Base-by-base conservation (phyloP, 2,888 invertebrate species). In the Creontiades dilutus region DNA sequence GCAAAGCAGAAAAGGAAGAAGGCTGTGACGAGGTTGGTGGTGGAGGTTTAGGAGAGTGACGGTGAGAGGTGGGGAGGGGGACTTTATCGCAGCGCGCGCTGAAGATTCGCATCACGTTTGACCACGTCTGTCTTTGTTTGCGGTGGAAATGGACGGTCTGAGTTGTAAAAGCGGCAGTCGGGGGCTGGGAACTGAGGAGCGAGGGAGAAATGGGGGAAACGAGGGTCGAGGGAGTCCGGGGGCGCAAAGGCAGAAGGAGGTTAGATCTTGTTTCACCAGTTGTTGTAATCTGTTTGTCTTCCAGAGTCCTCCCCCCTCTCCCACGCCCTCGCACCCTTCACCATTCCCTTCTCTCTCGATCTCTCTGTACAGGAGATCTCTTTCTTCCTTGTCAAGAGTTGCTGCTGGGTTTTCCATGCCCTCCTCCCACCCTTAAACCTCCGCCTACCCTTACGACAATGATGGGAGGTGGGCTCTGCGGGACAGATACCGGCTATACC, bases 71-170 rank as follows among this genome's bases (percentile, higher is more conserved):
- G 16, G 19, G 37, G 1, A 11, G 61, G 68, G n/a, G 75, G 75
- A 27, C 23, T 47, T 86, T 86, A 86, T 86, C 86, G 76, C 86
- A 48, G 27, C 19, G 13, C 55, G 76, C 80, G 19, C 80, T 88
- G 61, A 80, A 81, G 80, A 88, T 88, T 88, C 88, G 88, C 78
- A 78, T 88, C 88, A 88, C 88, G 88, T 88, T 80, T 61, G 80
- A 37, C 88, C 88, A 80, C 80, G 88, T 88, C 88, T 88, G 88
- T 88, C 88, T 88, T 88, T 88, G 88, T 88, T 88, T 57, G 88
- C 48, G 19, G 75, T 86, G 76, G 76, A 86, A 75, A 85, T 85
- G 85, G 85, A 85, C 85, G 85, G 85, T 48, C 82, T 19, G 82
- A 82, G 82, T 82, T 82, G 82, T 82, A 52, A 82, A 82, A 48